Evolutionary conservation across 2,113 vertebrate species (phyloP), one percentile per base, ranked within the genome.

Genomic region (Calyptomena viridis): DNA sequence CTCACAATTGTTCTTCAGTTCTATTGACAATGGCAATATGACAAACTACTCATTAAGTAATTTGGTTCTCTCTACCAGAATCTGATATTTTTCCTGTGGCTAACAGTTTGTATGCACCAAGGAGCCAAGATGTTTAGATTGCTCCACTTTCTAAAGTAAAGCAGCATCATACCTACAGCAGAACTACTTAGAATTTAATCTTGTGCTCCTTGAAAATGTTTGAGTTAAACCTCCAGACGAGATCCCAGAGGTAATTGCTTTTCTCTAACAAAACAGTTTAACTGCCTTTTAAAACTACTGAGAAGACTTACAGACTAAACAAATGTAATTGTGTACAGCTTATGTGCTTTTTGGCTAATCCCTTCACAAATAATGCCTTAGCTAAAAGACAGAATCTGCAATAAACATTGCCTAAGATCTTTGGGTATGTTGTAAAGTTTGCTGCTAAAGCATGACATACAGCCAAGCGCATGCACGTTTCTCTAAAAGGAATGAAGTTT

Each of bases 281-380:
- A 85, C 75, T 93, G 89, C 52, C 75, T 80, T 88, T 93, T 62
- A 49, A 91, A 94, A 88, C 50, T 81, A 44, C 75, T 88, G 79
- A 93, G 87, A 46, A 91, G 92, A 93, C 93, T 90, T 88, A 68
- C 59, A 96, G 92, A 93, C 85, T 96, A 96, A 97, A 94, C 94
- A 96, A 90, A 64, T 60, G 64, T 71, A 75, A 68, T 40, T 92
- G 63, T 56, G 64, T 84, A 84, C 64, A 77, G 79, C 81, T 96
- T 80, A 77, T 86, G 62, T 60, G 64, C 33, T 89, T 79, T 95
- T 94, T 94, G 35, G 35, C 59, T 90, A 94, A 93, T 80, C 82
- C 85, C 64, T 77, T 78, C 81, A 81, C 75, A 96, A 95, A 94
- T 81, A 88, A 77, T 44, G 18, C 37, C 84, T 73, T 49, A 55